Evolutionary conservation across 1,140 invertebrate genomes (phyloP), one percentile per base, ranked within the genome.

Genomic region (Aleiodes sp.): DNA sequence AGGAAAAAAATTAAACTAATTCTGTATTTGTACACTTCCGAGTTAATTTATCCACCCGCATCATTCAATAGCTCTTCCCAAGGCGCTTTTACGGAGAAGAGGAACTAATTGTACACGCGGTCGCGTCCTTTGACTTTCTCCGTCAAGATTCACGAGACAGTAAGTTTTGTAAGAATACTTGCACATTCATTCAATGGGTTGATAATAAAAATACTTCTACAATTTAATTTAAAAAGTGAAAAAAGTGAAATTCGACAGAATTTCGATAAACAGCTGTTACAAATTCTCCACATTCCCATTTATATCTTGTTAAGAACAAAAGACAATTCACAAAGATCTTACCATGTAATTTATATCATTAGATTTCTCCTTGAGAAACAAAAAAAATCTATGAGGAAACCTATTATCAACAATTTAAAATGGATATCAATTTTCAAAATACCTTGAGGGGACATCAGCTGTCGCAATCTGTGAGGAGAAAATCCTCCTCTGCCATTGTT

Each of bases 71-170:
- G 14, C 19, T 21, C 43, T 52, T 21, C 14, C 8, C 14, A 21
- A 52, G n/a, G 19, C 0, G 43, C 10, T 21, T 21, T 52, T 16
- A 9, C 14, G 4, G 16, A 21, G 19, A 21, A 21, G 43, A 52
- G 19, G 43, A 52, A 52, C 43, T 52, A 52, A 52, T 52, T 52
- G 43, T 19, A 21, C 43, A 52, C 43, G 16, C 43, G 43, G 43
- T 52, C 43, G 16, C 19, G 43, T 52, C 43, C 43, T 52, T 52
- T 52, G 43, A 52, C 43, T 52, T 52, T 52, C 43, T 21, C 43
- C 43, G 19, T 52, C 31, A 21, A 52, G 14, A 52, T 52, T 52
- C 21, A n/a, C 43, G 43, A 19, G 8, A 4, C 8, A 16, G 19
- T 6, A 19, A 33, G 3, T 21, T 24, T 6, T 21, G 19, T 24